These are phyloP conservation scores for Leuciscus idus DNA, from an alignment of 2,113 vertebrate species.

Conservation along the genomic window DNA sequence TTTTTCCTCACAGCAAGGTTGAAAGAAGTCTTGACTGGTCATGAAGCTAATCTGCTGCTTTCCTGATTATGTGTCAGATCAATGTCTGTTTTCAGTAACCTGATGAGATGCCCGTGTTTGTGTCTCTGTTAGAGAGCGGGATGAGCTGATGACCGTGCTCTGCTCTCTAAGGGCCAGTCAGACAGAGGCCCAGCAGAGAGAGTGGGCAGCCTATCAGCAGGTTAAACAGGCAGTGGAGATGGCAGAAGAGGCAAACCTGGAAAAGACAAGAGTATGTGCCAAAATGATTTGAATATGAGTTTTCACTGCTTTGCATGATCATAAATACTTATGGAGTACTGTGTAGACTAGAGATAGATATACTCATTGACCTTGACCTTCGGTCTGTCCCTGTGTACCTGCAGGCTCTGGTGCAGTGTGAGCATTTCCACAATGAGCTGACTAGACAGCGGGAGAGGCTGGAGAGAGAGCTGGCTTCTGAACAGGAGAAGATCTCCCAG, in stretches of 20 bases:
- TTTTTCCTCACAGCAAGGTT: constrained; percentile 37
- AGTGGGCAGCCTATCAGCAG: constrained; percentile 85
- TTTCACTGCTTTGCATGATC: constrained; percentile 1
- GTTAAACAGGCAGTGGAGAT: constrained; percentile 88
- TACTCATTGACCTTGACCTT: neutral
- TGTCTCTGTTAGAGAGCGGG: constrained; percentile 81
- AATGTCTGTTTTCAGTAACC: constrained; percentile 7
- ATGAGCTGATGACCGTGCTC: constrained; percentile 86
- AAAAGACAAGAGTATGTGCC: constrained; percentile 81
- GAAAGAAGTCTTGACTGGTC: neutral
- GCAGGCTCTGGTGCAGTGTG: constrained; percentile 85
- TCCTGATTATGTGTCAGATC: constrained; percentile 17
- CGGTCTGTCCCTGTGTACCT: neutral
- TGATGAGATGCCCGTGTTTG: constrained; percentile 1
- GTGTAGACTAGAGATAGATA: neutral
- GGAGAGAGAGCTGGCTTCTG: constrained; percentile 77
- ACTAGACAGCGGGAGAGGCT: constrained; percentile 78
- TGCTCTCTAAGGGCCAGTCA: constrained; percentile 75
- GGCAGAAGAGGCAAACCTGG: constrained; percentile 89
- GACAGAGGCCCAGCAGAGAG: constrained; percentile 82
- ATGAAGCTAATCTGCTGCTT: constrained; percentile 22
- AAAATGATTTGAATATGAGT: constrained; percentile 25
- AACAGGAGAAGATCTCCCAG: constrained; percentile 76
- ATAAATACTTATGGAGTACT: neutral
- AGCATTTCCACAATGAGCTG: constrained; percentile 86